A percentile compares a stretch with the other conserved stretches of the same genome.
Evolutionary conservation across 1,140 invertebrate genomes (phyloP).

Genomic region (Andricus grossulariae): DNA sequence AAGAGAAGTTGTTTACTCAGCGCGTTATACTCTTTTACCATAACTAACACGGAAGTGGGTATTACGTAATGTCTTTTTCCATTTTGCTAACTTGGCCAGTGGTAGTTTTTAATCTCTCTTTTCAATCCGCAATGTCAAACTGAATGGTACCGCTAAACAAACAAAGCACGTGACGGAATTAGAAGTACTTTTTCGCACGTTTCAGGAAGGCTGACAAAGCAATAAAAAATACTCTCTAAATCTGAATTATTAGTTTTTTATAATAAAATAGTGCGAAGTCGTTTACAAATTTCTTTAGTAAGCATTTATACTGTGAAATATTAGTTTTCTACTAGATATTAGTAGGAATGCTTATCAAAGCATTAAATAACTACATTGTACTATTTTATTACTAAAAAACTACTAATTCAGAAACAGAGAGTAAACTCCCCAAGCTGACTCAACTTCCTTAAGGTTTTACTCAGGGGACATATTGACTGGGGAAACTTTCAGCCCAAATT

Average conservation of each 20-base stretch:
- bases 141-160: neutral
- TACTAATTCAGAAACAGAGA: neutral
- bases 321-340: too few relatives aligned
- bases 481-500: constrained; percentile 8
- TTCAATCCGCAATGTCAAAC: neutral
- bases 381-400: too few relatives aligned
- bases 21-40: neutral
- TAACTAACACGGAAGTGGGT: neutral
- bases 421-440: neutral
- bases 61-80: constrained; percentile 16
- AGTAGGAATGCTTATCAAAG: too few relatives aligned
- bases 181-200: neutral
- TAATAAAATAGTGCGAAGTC: too few relatives aligned
- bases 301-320: too few relatives aligned
- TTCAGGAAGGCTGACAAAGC: neutral
- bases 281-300: too few relatives aligned
- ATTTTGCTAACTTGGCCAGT: neutral
- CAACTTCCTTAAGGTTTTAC: constrained; percentile 1
- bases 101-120: constrained; percentile 2
- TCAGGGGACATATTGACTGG: neutral
- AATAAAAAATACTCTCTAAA: neutral
- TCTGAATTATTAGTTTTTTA: too few relatives aligned
- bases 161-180: neutral
- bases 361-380: too few relatives aligned
- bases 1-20: constrained; percentile 1